phyloP scores from a whole-genome alignment of 2,113 vertebrate genomes.

The Murina feae region DNA sequence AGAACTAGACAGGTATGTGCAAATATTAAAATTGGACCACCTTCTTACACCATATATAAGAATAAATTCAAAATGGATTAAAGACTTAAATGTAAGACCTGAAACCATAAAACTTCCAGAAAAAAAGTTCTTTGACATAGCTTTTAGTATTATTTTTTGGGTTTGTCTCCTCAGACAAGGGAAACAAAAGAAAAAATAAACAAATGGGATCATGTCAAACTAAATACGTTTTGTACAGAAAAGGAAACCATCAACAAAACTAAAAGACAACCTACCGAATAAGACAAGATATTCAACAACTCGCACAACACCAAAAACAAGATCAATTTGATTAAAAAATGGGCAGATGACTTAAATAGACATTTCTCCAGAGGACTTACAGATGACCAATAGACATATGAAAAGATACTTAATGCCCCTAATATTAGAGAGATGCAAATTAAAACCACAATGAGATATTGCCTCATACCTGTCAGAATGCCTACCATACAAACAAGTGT shows the following conservation, averaged over 20 bases:
- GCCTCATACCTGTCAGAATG: background rate
- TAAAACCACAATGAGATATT: background rate
- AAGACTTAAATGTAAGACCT: background rate
- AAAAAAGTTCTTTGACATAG: background rate
- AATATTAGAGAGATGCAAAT: no score
- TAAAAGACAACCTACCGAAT: background rate
- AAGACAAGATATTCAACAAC: background rate
- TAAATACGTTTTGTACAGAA: background rate
- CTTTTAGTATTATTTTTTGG: background rate
- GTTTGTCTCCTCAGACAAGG: background rate
- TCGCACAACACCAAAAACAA: background rate
- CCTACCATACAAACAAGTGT: background rate
- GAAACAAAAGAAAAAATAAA: background rate
- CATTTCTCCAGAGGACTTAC: no score
- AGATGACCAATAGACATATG: no score
- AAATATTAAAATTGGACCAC: background rate
- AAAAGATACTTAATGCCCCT: no score
- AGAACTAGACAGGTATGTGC: background rate
- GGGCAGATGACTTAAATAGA: no score
- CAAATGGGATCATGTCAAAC: background rate
- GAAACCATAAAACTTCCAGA: background rate
- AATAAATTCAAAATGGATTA: no score
- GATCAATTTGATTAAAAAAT: background rate
- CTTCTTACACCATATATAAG: no score
- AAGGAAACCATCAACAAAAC: background rate